Conservation (phyloP, 2,797 vertebrate genomes). For the Platalea minor region DNA sequence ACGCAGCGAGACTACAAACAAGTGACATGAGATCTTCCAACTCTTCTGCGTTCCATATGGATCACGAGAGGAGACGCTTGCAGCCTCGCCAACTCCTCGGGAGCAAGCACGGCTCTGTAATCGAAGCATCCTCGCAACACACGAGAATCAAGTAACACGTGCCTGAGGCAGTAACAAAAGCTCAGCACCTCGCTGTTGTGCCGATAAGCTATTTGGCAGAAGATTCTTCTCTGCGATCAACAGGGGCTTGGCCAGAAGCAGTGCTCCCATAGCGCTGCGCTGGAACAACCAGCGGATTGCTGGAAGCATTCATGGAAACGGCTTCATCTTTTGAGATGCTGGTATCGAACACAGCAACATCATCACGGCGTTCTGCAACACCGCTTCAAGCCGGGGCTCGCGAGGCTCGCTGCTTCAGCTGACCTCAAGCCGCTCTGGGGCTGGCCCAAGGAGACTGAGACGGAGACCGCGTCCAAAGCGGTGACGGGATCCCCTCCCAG, state of each 20-base stretch:
- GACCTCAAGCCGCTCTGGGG: accelerated
- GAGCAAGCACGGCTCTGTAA: background rate
- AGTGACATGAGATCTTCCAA: background rate
- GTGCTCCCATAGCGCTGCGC: accelerated
- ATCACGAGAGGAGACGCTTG: background rate
- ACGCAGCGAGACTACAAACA: accelerated
- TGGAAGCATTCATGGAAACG: background rate
- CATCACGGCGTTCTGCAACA: background rate
- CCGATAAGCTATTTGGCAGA: background rate
- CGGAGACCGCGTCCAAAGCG: background rate
- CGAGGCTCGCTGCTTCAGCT: background rate
- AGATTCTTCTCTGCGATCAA: background rate
- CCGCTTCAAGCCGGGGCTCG: background rate
- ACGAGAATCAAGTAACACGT: background rate
- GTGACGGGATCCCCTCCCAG: background rate
- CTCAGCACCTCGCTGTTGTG: background rate
- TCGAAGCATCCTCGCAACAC: background rate
- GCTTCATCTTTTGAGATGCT: background rate
- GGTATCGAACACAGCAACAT: background rate
- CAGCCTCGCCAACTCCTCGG: background rate
- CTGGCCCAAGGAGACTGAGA: background rate
- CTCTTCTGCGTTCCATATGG: background rate
- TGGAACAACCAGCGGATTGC: background rate
- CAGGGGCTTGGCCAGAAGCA: background rate
- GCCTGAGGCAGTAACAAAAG: background rate